phyloP scores from a whole-genome alignment of 2,113 vertebrate genomes.

The Jaculus jaculus region DNA sequence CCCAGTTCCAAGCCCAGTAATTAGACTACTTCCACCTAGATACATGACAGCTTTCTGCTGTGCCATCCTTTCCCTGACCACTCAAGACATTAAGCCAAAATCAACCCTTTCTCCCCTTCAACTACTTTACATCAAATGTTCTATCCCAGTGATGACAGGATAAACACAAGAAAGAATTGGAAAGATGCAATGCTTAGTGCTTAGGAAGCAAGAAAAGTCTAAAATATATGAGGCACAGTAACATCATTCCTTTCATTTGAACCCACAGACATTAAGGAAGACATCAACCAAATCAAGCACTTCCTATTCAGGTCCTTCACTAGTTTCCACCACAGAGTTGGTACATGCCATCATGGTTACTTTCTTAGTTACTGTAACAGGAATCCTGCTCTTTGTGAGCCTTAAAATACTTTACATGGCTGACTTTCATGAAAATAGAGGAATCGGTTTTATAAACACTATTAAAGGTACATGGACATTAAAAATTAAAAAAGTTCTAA shows the following conservation, averaged over 20 bases:
- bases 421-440: conserved; percentile 28
- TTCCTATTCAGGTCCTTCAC: not conserved
- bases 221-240: not conserved
- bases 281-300: not conserved
- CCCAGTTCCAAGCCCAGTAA: too few species aligned
- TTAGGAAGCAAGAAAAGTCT: not conserved
- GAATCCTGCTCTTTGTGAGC: conserved; percentile 28
- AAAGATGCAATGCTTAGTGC: not conserved
- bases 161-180: not conserved
- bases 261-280: not conserved
- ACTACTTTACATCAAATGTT: too few species aligned
- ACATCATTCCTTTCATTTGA: not conserved
- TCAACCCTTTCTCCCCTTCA: too few species aligned
- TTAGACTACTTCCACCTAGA: too few species aligned
- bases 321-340: not conserved
- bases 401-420: not conserved
- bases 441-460: conserved; percentile 30
- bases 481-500: conserved; percentile 58
- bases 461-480: conserved; percentile 54
- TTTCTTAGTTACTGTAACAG: not conserved
- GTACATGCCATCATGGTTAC: not conserved
- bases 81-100: too few species aligned
- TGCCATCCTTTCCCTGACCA: too few species aligned
- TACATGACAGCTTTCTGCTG: too few species aligned
- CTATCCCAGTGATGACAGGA: too few species aligned